Base-by-base conservation (phyloP, 1,140 invertebrate species). In the Drosophila pallidifrons region DNA sequence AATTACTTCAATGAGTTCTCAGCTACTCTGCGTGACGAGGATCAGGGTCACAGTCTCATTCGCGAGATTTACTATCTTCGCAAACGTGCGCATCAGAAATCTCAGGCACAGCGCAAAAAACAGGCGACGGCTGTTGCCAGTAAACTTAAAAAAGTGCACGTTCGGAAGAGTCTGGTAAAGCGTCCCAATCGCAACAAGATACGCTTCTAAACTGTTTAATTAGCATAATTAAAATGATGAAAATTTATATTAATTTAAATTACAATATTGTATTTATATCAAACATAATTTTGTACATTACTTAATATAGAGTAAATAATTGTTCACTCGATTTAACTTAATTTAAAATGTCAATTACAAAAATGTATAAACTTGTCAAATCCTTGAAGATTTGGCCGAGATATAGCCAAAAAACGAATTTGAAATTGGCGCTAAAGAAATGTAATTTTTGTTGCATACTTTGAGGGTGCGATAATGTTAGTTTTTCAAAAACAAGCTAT, bases 1-100 rank as follows among this genome's bases (percentile, higher is more conserved):
- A 91, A 92, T 60, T 92, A 82, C 52, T 92, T 92, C 11, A 87
- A 70, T 5, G 91, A 92, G 64, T 92, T 92, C 57, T 81, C 90
- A 0, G 91, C 87, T n/a, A 91, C 91, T 0, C 11, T 83, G 32
- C 45, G 60, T 0, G 90, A 92, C n/a, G 89, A 92, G 76, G 80
- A 91, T 0, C 55, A 76, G 51, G 91, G 91, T 0, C 81, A 81
- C 3, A 92, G 91, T 52, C 61, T 92, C 43, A 73, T 92, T 5
- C 77, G 91, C 2, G 91, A 92, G 69, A 79, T 89, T 2, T 92
- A 92, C 30, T 92, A 92, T 59, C 43, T 91, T 7, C 77, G 91
- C 4, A 82, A 71, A 2, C 81, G 76, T 0, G 85, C 66, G 5
- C 74, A 68, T 0, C 83, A 79, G 13, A 68, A 73, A 6, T 43